Evolutionary conservation across 2,113 vertebrate genomes (phyloP), one percentile per base, ranked within the genome.

Genomic region (human): DNA sequence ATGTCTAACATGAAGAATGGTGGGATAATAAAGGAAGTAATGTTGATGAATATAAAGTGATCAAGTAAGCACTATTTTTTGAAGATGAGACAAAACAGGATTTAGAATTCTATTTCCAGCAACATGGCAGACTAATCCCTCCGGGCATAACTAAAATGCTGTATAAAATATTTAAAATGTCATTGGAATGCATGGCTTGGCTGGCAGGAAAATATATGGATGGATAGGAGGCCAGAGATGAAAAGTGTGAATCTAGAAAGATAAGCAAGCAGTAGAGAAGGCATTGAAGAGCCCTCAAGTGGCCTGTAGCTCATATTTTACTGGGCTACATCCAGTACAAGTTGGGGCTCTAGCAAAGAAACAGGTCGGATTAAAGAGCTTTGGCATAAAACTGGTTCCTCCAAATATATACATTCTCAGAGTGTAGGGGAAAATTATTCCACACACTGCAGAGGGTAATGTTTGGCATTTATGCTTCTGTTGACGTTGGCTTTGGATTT

Each of bases 111-210:
- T 96, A 64, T 97, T 96, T 89, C 78, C n/a, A 96, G 94, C 35
- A 92, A 92, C 79, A 96, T 66, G 83, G 89, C 30, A 96, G 55
- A 97, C 75, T 72, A 82, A 61, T 92, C 68, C 83, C 83, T 96
- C 64, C 32, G 83, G 87, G 84, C 90, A 90, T 80, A 97, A 73
- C 89, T 90, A 94, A 95, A 90, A 97, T 94, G 75, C 50, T 88
- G 61, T 96, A 92, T 97, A 96, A 96, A 97, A 96, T 97, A 98
- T 93, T 97, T 97, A 97, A 96, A 96, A 92, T 96, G 92, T 73
- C 87, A 96, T 96, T 94, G 95, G 92, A 97, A 98, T 88, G 75
- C 87, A 78, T 85, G 55, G 61, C 17, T 90, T 95, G 55, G 40
- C 87, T 97, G 94, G 50, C 87, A 96, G 84, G 76, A 87, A 97